Evolutionary conservation across 2,888 invertebrate genomes (phyloP).

Genomic region (Agriopis aurantiaria): DNA sequence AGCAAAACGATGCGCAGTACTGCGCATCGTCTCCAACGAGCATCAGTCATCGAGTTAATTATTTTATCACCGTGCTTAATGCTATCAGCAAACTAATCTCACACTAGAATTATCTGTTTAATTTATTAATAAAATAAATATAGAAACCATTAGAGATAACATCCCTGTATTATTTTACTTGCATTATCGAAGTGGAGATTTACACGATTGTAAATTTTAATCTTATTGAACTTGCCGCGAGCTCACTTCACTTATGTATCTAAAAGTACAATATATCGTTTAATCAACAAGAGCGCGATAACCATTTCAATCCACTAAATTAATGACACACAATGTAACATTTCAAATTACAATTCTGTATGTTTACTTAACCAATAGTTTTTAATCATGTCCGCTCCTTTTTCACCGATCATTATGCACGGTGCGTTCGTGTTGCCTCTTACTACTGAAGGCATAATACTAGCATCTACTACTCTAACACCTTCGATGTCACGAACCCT

Average conservation of each 20-base stretch:
- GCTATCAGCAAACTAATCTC: no score
- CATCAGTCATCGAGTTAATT: no score
- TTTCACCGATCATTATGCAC: conserved; percentile 89
- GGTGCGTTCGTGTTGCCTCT: conserved; percentile 88
- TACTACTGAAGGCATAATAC: conserved; percentile 88
- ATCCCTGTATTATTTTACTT: not conserved
- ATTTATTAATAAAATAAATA: no score
- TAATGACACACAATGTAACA: no score
- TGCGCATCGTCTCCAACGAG: no score
- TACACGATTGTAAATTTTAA: no score
- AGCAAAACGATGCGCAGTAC: no score
- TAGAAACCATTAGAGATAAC: not conserved
- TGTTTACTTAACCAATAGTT: conserved; percentile 76
- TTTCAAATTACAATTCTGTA: conserved; percentile 56
- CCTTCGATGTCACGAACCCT: conserved; percentile 82
- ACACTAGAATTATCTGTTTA: no score
- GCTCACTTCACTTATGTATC: no score
- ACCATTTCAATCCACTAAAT: not conserved
- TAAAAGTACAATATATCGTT: not conserved
- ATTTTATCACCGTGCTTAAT: no score
- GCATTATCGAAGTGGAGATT: no score
- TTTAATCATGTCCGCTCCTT: conserved; percentile 88
- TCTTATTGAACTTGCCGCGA: no score
- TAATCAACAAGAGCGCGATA: not conserved
- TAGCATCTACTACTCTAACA: conserved; percentile 88